phyloP scores from a whole-genome alignment of 2,113 vertebrate genomes.

The Heloderma charlesbogerti region DNA sequence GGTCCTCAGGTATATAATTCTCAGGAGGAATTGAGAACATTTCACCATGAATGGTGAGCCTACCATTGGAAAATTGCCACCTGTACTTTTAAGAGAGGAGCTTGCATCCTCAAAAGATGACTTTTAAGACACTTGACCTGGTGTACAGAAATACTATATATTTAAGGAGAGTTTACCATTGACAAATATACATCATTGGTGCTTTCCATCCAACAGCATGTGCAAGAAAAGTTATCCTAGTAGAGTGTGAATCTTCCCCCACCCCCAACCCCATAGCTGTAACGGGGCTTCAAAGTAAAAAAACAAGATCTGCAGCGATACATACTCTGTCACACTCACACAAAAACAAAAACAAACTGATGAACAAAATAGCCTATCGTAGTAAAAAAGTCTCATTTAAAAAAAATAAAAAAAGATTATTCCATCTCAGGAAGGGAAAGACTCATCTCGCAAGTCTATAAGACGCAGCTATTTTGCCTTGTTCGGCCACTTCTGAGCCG shows the following conservation, averaged over 20 bases:
- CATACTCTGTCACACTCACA: slow-evolving; percentile 28
- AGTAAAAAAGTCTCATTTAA: slow-evolving; percentile 67
- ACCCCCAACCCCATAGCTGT: background rate
- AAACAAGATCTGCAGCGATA: slow-evolving; percentile 43
- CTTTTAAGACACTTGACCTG: slow-evolving; percentile 72
- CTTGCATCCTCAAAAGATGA: slow-evolving; percentile 66
- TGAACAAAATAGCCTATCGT: slow-evolving; percentile 62
- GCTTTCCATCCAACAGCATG: slow-evolving; percentile 67
- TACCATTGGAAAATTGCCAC: slow-evolving; percentile 6
- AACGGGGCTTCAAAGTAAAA: background rate
- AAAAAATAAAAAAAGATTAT: slow-evolving; percentile 62
- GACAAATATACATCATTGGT: slow-evolving; percentile 77
- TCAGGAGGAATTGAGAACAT: background rate
- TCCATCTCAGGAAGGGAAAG: slow-evolving; percentile 71
- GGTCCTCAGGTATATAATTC: background rate
- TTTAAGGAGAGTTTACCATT: slow-evolving; percentile 76
- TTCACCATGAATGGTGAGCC: background rate
- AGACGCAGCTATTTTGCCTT: slow-evolving; percentile 67
- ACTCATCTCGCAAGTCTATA: slow-evolving; percentile 69
- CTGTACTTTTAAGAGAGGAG: slow-evolving; percentile 67
- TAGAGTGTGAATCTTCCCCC: slow-evolving; percentile 57
- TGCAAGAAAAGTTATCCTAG: slow-evolving; percentile 67
- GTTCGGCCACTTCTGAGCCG: slow-evolving; percentile 63
- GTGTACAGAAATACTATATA: slow-evolving; percentile 76
- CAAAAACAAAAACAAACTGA: background rate